Conservation (phyloP, 2,113 vertebrate species). For the Phrynosoma blainvillii region DNA sequence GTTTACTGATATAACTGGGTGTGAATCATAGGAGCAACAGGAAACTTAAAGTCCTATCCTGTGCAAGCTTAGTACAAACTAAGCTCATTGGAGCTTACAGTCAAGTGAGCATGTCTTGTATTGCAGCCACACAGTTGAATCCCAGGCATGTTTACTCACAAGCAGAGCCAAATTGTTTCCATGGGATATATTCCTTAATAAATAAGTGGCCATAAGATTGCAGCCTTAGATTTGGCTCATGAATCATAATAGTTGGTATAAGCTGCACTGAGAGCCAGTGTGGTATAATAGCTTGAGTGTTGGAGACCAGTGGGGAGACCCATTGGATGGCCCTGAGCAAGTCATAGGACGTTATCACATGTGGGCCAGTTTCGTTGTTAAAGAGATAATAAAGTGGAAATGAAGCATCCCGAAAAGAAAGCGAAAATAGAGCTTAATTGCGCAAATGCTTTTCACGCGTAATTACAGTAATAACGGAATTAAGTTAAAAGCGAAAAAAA, state of each 20-base stretch:
- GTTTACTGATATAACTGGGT: background rate
- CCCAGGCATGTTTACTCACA: background rate
- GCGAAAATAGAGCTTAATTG: no score
- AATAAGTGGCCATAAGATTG: background rate
- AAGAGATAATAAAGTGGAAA: no score
- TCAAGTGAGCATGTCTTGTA: background rate
- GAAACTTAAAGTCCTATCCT: background rate
- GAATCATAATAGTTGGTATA: background rate
- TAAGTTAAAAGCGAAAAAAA: no score
- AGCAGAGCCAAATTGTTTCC: background rate
- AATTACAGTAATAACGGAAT: no score
- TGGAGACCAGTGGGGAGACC: no score
- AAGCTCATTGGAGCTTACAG: background rate
- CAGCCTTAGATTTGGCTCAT: background rate
- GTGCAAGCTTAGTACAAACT: background rate
- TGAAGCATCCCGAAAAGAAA: no score
- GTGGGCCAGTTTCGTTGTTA: no score
- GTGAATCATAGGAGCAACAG: background rate
- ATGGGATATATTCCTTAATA: background rate
- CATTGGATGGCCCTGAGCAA: no score
- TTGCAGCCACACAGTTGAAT: background rate
- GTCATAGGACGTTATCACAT: no score
- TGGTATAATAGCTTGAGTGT: no score
- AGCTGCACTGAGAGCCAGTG: no score
- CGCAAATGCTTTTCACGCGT: no score